Evolutionary conservation across 2,888 invertebrate genomes (phyloP).

Genomic region (Tupiocoris notatus): DNA sequence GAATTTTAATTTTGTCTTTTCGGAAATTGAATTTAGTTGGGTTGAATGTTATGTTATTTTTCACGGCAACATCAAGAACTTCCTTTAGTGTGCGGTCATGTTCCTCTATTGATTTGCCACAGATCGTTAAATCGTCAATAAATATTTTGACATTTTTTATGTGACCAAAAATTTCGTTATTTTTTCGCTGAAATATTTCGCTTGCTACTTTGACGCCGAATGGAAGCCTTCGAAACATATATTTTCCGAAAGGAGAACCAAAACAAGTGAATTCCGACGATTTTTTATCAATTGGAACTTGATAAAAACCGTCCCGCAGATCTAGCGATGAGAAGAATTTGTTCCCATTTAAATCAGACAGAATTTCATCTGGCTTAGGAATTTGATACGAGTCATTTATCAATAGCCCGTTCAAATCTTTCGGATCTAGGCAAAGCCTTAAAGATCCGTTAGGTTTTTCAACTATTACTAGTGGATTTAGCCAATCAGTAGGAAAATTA

Average conservation of each 20-base stretch:
- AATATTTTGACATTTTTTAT: not conserved
- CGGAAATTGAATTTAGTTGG: constrained; percentile 1
- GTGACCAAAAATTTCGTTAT: not conserved
- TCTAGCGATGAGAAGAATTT: not conserved
- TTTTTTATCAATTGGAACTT: not conserved
- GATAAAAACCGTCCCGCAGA: not conserved
- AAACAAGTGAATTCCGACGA: not conserved
- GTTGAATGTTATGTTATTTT: constrained; percentile 10
- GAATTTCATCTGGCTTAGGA: not conserved
- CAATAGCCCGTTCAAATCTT: not conserved
- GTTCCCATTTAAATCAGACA: not conserved
- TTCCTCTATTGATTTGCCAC: not conserved
- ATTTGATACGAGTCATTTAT: not conserved
- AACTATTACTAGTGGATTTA: too few species aligned
- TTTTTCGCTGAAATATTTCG: not conserved
- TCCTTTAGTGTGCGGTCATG: not conserved
- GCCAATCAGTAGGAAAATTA: too few species aligned
- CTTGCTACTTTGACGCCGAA: not conserved
- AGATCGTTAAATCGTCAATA: not conserved
- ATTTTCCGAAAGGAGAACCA: not conserved
- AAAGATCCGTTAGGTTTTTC: too few species aligned
- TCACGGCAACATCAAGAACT: not conserved
- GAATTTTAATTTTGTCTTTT: not conserved
- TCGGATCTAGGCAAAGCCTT: not conserved
- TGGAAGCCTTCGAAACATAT: not conserved